Conservation (phyloP, 2,888 invertebrate species). For the Pilophorus perplexus region DNA sequence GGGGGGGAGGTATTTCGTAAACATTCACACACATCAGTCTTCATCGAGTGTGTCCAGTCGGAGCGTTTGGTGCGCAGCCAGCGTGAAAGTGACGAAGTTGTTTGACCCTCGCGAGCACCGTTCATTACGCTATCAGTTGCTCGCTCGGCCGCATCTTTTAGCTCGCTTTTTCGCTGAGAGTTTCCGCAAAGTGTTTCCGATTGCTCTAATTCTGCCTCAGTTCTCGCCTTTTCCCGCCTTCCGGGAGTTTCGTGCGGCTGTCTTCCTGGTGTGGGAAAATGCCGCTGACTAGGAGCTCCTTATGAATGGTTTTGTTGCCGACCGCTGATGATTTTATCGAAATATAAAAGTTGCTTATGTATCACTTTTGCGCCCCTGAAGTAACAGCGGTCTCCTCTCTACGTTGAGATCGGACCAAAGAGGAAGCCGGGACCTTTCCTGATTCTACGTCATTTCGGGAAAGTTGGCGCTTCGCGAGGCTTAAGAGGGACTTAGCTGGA, state of each 20-base stretch:
- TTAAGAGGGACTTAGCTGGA: not conserved
- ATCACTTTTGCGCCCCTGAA: too few relatives aligned
- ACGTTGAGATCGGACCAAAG: not conserved
- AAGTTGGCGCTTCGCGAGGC: not conserved
- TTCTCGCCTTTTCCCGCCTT: not conserved
- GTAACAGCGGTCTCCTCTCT: not conserved
- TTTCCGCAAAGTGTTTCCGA: not conserved
- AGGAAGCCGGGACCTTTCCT: not conserved
- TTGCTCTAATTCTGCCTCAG: too few relatives aligned
- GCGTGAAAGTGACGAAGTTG: slow-evolving; percentile 25
- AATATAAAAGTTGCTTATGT: too few relatives aligned
- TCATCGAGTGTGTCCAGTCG: too few relatives aligned
- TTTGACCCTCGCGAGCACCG: slow-evolving; percentile 3
- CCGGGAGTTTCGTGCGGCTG: not conserved
- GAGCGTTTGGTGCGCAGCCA: slow-evolving; percentile 2
- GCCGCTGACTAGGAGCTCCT: too few relatives aligned
- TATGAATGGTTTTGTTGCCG: too few relatives aligned
- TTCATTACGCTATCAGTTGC: slow-evolving; percentile 23
- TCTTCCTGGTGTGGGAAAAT: too few relatives aligned
- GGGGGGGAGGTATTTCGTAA: too few relatives aligned
- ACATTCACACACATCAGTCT: too few relatives aligned
- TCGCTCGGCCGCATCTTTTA: not conserved
- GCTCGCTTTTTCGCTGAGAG: not conserved
- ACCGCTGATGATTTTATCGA: too few relatives aligned
- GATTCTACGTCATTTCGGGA: not conserved